Percentiles rank a stretch among this genome's conserved stretches.
These are phyloP conservation scores for Lacanobia wlatinum DNA, from an alignment of 2,888 invertebrate genomes.

Conservation along the genomic window DNA sequence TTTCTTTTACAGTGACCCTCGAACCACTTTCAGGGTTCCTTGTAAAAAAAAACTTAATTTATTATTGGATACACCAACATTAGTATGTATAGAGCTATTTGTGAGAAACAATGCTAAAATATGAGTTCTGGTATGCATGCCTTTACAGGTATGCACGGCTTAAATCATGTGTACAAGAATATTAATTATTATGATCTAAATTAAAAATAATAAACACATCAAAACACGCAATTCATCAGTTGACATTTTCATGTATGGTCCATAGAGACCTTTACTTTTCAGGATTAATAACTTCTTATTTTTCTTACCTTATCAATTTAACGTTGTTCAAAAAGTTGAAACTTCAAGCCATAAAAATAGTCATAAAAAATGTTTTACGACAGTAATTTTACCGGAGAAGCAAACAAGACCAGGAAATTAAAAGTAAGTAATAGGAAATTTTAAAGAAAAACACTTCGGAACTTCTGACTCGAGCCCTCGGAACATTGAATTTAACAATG, in stretches of 20 bases:
- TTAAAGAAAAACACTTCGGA: conserved; percentile 58
- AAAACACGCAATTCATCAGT: not conserved
- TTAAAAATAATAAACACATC: too few species aligned
- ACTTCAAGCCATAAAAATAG: conserved; percentile 44
- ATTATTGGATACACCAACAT: too few species aligned
- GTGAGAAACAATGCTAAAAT: too few species aligned
- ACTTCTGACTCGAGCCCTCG: conserved; percentile 32
- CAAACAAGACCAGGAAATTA: conserved; percentile 56
- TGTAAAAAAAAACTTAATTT: not conserved
- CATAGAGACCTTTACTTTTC: not conserved
- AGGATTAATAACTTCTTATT: conserved; percentile 22
- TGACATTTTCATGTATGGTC: not conserved
- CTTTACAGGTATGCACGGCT: too few species aligned
- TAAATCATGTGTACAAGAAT: too few species aligned
- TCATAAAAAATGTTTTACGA: conserved; percentile 55
- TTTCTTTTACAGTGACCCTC: conserved; percentile 17
- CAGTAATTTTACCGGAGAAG: conserved; percentile 39
- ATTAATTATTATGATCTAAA: too few species aligned
- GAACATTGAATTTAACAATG: conserved; percentile 42
- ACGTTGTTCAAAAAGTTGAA: conserved; percentile 39
- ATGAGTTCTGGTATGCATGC: too few species aligned
- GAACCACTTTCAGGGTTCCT: not conserved
- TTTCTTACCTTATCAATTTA: conserved; percentile 21
- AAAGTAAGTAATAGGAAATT: conserved; percentile 54
- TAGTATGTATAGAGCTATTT: too few species aligned